These are phyloP conservation scores for Alectura lathami DNA, from an alignment of 2,113 vertebrate species.

Conservation along the genomic window DNA sequence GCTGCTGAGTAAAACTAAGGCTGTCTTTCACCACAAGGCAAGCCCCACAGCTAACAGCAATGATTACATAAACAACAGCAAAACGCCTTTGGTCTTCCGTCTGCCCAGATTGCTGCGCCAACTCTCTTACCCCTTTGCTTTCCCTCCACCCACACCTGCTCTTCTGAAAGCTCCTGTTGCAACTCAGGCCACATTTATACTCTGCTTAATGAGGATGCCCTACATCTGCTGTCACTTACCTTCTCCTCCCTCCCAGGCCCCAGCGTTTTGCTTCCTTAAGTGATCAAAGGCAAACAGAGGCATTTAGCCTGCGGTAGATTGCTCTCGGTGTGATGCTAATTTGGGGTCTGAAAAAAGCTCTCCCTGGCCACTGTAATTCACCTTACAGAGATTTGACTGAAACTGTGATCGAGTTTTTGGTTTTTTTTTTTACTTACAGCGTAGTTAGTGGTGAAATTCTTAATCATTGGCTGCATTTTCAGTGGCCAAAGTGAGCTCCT, in stretches of 20 bases:
- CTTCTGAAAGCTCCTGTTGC: not conserved
- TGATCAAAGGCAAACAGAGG: accelerated
- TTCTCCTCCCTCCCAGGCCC: not conserved
- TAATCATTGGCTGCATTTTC: not conserved
- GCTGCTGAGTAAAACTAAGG: not conserved
- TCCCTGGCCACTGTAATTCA: not conserved
- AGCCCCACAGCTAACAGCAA: not conserved
- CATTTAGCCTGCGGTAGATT: not conserved
- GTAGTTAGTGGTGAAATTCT: not conserved
- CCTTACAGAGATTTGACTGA: not conserved
- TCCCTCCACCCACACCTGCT: not conserved
- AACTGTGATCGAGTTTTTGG: not conserved
- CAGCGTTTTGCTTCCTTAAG: not conserved
- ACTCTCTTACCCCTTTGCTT: not conserved
- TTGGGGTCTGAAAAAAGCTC: not conserved
- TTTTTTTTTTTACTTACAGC: not conserved
- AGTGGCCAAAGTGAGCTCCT: not conserved
- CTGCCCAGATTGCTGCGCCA: not conserved
- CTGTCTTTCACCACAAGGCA: not conserved
- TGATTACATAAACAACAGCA: not conserved
- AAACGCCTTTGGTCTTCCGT: not conserved
- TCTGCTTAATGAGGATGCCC: not conserved
- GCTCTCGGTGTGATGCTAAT: not conserved
- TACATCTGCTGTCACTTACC: not conserved
- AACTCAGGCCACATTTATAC: not conserved